phyloP scores from a whole-genome alignment of 2,888 invertebrate genomes.

The Achlya flavicornis region DNA sequence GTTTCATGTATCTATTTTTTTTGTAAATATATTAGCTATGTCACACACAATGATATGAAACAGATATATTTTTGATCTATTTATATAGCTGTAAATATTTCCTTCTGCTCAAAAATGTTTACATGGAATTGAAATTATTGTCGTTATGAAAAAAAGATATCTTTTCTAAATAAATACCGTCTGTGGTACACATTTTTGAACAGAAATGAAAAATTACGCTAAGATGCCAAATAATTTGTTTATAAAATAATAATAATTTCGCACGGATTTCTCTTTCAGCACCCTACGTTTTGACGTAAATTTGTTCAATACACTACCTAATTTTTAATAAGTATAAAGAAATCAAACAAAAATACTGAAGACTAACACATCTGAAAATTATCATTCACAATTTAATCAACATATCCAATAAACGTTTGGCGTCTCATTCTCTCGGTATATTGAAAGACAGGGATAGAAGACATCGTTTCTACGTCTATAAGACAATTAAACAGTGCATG shows the following conservation, averaged over 20 bases:
- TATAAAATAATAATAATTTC: slow-evolving; percentile 2
- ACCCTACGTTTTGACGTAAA: slow-evolving; percentile 58
- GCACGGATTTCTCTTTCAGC: slow-evolving; percentile 41
- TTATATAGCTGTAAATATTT: slow-evolving; percentile 1
- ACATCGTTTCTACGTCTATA: background rate
- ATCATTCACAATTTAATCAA: slow-evolving; percentile 1
- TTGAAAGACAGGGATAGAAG: slow-evolving; percentile 3
- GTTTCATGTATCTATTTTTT: slow-evolving; percentile 26
- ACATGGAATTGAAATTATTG: background rate
- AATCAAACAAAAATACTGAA: slow-evolving; percentile 14
- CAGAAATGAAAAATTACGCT: background rate
- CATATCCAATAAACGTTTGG: background rate
- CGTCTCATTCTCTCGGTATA: background rate
- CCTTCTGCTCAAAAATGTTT: background rate
- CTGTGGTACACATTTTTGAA: background rate
- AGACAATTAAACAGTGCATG: background rate
- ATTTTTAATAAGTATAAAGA: slow-evolving; percentile 24
- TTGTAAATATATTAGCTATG: slow-evolving; percentile 34
- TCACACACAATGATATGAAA: slow-evolving; percentile 30
- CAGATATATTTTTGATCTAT: background rate
- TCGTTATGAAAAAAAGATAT: background rate
- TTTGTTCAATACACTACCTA: slow-evolving; percentile 57
- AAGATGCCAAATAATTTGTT: background rate
- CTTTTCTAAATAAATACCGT: background rate
- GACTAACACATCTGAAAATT: background rate